Percentiles rank a stretch among this genome's conserved stretches.
Evolutionary conservation across 2,888 invertebrate species (phyloP).

Genomic region (Catocala sponsa): DNA sequence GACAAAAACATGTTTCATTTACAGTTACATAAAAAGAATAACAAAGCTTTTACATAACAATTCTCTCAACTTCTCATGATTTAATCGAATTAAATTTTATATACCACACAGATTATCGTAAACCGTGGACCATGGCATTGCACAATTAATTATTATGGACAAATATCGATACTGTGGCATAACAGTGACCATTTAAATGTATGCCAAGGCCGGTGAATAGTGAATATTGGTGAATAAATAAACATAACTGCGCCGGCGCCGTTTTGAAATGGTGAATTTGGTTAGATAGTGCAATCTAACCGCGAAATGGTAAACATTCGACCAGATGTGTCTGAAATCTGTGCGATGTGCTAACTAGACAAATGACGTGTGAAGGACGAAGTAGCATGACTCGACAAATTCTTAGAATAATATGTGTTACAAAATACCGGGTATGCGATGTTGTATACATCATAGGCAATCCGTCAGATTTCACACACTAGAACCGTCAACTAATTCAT

Average conservation of each 20-base stretch:
- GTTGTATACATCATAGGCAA: too few species aligned
- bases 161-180: constrained; percentile 38
- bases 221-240: constrained; percentile 10
- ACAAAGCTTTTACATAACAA: constrained; percentile 31
- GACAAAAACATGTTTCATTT: constrained; percentile 8
- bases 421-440: too few species aligned
- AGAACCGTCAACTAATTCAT: too few species aligned
- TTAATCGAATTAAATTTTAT: constrained; percentile 26
- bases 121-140: constrained; percentile 32
- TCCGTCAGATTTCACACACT: too few species aligned
- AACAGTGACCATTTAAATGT: constrained; percentile 38
- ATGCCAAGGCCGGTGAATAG: constrained; percentile 57
- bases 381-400: background rate
- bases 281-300: background rate
- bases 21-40: background rate
- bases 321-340: background rate
- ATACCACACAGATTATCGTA: constrained; percentile 15
- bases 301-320: background rate
- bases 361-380: constrained; percentile 12
- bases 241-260: constrained; percentile 36
- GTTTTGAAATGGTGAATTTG: constrained; percentile 27
- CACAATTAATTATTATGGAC: constrained; percentile 39
- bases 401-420: too few species aligned
- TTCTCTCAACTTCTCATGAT: constrained; percentile 26
- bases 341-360: background rate